These are phyloP conservation scores for Tinamus guttatus DNA, from an alignment of 2,113 vertebrate species.

Conservation along the genomic window DNA sequence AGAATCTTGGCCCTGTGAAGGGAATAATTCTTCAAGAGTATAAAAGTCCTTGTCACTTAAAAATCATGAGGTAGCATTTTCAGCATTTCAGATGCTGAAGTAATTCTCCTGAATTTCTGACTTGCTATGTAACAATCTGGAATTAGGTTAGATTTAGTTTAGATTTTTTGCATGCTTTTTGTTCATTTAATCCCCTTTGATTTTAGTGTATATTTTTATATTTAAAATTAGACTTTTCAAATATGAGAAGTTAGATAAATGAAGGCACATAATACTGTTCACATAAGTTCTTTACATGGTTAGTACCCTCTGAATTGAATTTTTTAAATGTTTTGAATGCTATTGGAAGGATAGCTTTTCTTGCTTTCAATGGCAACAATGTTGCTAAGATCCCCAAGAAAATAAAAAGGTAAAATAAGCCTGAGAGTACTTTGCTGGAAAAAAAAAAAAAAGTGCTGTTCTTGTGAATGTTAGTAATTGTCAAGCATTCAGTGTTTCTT, in stretches of 20 bases:
- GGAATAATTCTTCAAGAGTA: neutral
- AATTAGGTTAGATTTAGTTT: too few species aligned
- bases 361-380: neutral
- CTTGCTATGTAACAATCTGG: neutral
- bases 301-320: neutral
- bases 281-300: neutral
- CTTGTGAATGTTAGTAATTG: neutral
- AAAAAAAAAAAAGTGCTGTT: neutral
- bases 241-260: neutral
- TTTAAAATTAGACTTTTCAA: neutral
- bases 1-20: neutral
- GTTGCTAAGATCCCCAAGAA: neutral
- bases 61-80: neutral
- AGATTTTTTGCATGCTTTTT: neutral
- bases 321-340: neutral
- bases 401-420: neutral
- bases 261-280: neutral
- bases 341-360: fast-evolving
- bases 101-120: neutral
- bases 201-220: neutral
- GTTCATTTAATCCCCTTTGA: neutral
- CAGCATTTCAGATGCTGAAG: neutral
- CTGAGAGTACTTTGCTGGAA: neutral
- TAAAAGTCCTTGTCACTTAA: neutral
- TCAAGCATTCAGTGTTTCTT: neutral